phyloP scores from a whole-genome alignment of 2,113 vertebrate genomes.

The Ageneiosus marmoratus region DNA sequence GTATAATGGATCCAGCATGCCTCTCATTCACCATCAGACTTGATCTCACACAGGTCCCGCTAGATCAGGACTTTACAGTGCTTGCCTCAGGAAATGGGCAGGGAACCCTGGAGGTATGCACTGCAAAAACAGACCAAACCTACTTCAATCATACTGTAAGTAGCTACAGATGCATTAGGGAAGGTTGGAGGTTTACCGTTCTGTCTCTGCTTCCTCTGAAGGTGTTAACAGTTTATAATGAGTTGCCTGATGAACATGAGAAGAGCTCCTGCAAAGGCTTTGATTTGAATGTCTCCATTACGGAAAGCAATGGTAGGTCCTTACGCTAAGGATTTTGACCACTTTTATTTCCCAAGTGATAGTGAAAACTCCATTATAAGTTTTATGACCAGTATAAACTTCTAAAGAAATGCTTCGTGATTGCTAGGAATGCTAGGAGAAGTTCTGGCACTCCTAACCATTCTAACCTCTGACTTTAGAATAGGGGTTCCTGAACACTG shows the following conservation, averaged over 20 bases:
- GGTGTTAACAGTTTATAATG: slow-evolving; percentile 77
- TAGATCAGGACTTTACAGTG: slow-evolving; percentile 69
- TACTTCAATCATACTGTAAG: neutral
- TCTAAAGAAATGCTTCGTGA: neutral
- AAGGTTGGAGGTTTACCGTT: neutral
- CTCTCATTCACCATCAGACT: neutral
- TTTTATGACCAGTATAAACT: neutral
- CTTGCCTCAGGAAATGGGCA: slow-evolving; percentile 73
- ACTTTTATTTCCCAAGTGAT: neutral
- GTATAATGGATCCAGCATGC: neutral
- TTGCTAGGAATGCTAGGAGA: neutral
- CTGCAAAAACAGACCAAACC: neutral
- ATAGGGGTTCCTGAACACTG: neutral
- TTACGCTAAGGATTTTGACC: neutral
- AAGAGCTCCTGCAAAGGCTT: slow-evolving; percentile 65
- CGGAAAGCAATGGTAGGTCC: slow-evolving; percentile 63
- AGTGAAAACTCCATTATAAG: neutral
- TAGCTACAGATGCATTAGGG: neutral
- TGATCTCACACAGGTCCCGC: slow-evolving; percentile 59
- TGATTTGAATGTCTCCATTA: slow-evolving; percentile 64
- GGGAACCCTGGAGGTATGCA: slow-evolving; percentile 77
- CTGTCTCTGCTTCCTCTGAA: slow-evolving; percentile 27
- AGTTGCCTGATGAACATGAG: slow-evolving; percentile 68
- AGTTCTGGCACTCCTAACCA: neutral
- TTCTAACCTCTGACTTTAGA: neutral